Percentiles rank a stretch among this genome's conserved stretches.
These are phyloP conservation scores for Setophaga kirtlandii DNA, from an alignment of 2,113 vertebrate species.

Conservation along the genomic window DNA sequence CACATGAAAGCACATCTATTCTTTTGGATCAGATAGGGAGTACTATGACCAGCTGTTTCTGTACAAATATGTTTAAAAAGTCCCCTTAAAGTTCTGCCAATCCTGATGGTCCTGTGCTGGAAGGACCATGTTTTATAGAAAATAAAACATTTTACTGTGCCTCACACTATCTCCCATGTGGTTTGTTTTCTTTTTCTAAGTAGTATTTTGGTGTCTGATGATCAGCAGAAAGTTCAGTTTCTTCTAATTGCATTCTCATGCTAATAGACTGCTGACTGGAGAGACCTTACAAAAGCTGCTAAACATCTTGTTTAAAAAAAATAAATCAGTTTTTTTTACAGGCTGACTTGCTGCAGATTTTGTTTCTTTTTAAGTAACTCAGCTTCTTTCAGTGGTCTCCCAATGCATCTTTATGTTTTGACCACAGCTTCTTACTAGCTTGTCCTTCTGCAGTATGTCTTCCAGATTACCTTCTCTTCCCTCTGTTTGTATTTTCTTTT, in stretches of 20 bases:
- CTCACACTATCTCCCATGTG: neutral
- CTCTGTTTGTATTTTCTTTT: constrained; percentile 16
- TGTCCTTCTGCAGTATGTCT: neutral
- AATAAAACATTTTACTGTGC: neutral
- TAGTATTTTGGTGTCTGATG: neutral
- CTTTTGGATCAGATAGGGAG: neutral
- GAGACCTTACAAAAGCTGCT: neutral
- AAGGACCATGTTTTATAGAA: neutral
- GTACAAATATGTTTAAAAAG: neutral
- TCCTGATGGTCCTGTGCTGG: neutral
- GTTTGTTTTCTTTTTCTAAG: neutral
- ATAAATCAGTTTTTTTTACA: neutral
- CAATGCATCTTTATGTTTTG: neutral
- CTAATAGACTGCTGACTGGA: neutral
- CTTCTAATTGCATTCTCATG: neutral
- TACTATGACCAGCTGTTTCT: neutral
- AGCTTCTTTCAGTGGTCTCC: neutral
- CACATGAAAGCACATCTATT: neutral
- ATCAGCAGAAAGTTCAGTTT: neutral
- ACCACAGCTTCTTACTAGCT: neutral
- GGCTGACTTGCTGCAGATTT: neutral
- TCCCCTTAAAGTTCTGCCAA: neutral
- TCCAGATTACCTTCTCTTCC: neutral
- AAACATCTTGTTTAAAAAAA: neutral
- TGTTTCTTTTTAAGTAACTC: neutral